Percentiles rank a stretch among this genome's conserved stretches.
Conservation (phyloP, 2,888 invertebrate species). For the Belgica antarctica region DNA sequence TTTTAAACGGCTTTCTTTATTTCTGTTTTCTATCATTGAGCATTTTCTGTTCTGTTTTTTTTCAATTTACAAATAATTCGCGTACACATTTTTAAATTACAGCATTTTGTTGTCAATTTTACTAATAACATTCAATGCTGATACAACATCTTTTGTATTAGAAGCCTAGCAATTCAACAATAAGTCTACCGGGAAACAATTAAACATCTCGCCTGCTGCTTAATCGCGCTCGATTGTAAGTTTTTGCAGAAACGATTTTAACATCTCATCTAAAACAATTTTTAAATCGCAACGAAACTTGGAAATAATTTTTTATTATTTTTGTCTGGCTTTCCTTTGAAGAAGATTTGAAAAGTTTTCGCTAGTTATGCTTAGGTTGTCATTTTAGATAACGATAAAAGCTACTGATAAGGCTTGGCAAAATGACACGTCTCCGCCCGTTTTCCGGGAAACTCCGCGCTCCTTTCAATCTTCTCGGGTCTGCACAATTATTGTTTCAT, state of each 20-base stretch:
- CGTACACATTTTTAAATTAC: not conserved
- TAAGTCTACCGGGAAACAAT: not conserved
- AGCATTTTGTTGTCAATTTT: no score
- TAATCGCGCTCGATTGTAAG: not conserved
- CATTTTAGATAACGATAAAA: not conserved
- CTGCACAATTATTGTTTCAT: not conserved
- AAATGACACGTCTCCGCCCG: not conserved
- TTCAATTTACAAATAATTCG: no score
- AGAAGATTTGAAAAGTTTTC: not conserved
- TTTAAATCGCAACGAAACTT: not conserved
- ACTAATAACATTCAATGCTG: constrained; percentile 24
- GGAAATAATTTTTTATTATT: not conserved
- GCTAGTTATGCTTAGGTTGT: not conserved
- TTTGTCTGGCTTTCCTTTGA: not conserved
- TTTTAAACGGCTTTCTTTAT: constrained; percentile 4
- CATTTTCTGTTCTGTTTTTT: not conserved
- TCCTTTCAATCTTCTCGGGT: no score
- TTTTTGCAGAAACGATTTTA: not conserved
- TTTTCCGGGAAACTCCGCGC: no score
- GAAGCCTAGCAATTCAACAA: not conserved
- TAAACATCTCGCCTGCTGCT: not conserved
- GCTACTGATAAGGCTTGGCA: constrained; percentile 25
- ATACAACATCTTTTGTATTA: constrained; percentile 5
- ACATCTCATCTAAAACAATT: not conserved
- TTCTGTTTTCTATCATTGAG: constrained; percentile 13